Percentiles rank a stretch among this genome's conserved stretches.
Conservation (phyloP, 2,888 invertebrate species). For the Mythimna impura region DNA sequence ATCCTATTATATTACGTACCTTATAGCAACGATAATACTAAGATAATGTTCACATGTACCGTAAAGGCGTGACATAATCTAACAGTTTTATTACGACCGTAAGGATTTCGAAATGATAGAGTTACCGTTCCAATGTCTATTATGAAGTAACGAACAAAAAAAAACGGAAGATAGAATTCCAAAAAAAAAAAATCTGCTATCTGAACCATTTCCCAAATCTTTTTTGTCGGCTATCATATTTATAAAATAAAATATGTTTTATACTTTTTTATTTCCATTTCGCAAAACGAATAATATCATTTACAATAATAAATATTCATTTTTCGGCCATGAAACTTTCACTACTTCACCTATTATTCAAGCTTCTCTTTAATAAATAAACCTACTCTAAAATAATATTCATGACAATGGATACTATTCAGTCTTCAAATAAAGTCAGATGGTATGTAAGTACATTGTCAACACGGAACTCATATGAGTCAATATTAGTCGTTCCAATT, state of each 20-base stretch:
- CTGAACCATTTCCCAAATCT: background rate
- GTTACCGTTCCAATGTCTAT: slow-evolving; percentile 10
- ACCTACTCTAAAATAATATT: background rate
- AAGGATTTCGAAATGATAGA: slow-evolving; percentile 22
- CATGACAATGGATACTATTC: background rate
- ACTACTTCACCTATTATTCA: background rate
- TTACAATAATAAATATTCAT: background rate
- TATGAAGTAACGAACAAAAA: background rate
- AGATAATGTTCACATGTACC: slow-evolving; percentile 12
- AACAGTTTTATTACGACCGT: background rate
- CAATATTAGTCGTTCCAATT: slow-evolving; percentile 14
- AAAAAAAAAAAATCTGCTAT: slow-evolving; percentile 4
- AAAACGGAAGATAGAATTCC: background rate
- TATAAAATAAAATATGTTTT: slow-evolving; percentile 15
- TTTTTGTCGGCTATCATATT: slow-evolving; percentile 18
- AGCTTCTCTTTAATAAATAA: background rate
- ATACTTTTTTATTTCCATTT: slow-evolving; percentile 5
- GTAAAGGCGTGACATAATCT: slow-evolving; percentile 18
- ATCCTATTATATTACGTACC: slow-evolving; percentile 18
- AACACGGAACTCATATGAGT: slow-evolving; percentile 11
- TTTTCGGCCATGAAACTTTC: background rate
- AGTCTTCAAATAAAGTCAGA: background rate
- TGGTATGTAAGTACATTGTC: background rate
- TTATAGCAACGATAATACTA: slow-evolving; percentile 9
- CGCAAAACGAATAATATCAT: background rate